Evolutionary conservation across 2,113 vertebrate genomes (phyloP).

Genomic region (Charadrius vociferus): DNA sequence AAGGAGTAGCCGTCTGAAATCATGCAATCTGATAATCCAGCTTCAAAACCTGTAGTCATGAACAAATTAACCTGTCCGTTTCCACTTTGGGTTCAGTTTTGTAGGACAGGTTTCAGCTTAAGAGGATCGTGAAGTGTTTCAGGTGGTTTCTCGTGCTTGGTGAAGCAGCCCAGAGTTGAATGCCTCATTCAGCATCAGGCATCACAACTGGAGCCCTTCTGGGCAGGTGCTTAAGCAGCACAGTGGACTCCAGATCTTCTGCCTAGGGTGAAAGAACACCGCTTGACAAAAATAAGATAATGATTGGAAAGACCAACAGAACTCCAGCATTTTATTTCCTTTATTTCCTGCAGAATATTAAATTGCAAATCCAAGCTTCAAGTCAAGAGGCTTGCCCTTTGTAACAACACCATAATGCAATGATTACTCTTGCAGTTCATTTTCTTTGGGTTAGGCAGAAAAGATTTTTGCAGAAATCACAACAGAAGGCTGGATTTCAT

Average conservation of each 20-base stretch:
- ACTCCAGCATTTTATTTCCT: not conserved
- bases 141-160: not conserved
- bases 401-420: not conserved
- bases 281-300: not conserved
- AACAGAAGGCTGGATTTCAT: not conserved
- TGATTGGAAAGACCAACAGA: not conserved
- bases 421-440: not conserved
- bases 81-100: not conserved
- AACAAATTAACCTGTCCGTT: not conserved
- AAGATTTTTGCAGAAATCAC: not conserved
- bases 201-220: not conserved
- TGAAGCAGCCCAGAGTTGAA: not conserved
- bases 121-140: not conserved
- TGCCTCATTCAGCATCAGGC: not conserved
- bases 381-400: not conserved
- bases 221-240: not conserved
- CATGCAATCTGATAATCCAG: not conserved
- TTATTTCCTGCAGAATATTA: not conserved
- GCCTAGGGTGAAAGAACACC: not conserved
- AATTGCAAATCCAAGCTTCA: not conserved
- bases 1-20: not conserved
- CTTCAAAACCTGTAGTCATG: not conserved
- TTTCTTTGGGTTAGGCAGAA: not conserved
- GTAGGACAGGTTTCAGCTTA: not conserved
- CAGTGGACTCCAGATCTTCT: not conserved